Percentiles rank a stretch among this genome's conserved stretches.
Evolutionary conservation across 2,113 vertebrate genomes (phyloP).

Genomic region (Campylomormyrus tamandua): DNA sequence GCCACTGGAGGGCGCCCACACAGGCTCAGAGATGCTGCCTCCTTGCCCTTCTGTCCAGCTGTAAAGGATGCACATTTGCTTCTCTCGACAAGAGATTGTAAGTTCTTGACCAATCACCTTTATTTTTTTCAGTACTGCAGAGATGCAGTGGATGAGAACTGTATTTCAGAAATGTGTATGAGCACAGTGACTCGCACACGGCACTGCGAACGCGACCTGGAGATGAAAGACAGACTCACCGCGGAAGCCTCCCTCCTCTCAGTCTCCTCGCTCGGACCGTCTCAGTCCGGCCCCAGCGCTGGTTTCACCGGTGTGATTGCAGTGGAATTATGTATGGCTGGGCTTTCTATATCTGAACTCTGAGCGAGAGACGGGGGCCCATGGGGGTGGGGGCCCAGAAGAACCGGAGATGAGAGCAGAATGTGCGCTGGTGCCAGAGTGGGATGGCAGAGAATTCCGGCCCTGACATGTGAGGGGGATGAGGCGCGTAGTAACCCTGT

Average conservation of each 20-base stretch:
- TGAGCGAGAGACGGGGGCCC: neutral
- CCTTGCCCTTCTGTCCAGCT: neutral
- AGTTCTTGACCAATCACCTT: neutral
- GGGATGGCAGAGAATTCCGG: neutral
- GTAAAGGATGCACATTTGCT: neutral
- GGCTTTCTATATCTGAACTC: conserved; percentile 28
- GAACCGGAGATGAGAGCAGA: conserved; percentile 44
- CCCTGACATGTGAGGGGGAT: conserved; percentile 27
- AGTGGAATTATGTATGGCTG: neutral
- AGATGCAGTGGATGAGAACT: neutral
- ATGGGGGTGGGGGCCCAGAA: neutral
- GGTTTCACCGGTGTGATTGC: neutral
- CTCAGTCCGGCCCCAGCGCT: neutral
- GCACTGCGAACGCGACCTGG: neutral
- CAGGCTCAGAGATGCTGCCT: neutral
- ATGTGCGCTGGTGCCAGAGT: conserved; percentile 31
- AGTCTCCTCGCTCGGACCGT: neutral
- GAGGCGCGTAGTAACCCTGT: conserved; percentile 41
- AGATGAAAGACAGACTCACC: neutral
- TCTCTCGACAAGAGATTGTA: neutral
- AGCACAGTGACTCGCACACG: too few relatives aligned
- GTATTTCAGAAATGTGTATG: neutral
- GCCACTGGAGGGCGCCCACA: neutral
- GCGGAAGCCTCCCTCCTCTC: neutral
- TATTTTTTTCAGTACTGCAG: neutral